These are phyloP conservation scores for Delia radicum DNA, from an alignment of 1,140 invertebrate genomes.

Conservation along the genomic window DNA sequence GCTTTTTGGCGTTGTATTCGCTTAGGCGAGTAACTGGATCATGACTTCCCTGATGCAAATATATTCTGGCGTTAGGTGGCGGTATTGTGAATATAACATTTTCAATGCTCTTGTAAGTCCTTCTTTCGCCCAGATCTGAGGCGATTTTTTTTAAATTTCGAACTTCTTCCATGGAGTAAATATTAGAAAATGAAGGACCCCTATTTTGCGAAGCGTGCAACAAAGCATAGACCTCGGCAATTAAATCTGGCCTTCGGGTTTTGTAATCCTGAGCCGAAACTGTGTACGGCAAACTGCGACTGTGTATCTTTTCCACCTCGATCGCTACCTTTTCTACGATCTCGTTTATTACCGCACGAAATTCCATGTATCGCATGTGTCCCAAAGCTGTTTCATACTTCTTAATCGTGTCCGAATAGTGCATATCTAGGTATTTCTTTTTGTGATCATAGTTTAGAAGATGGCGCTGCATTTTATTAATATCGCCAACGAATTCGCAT, in stretches of 20 bases:
- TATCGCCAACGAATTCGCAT: constrained; percentile 20
- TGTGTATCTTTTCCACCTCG: constrained; percentile 28
- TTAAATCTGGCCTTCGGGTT: background rate
- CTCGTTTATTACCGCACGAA: constrained; percentile 1
- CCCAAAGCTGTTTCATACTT: constrained; percentile 18
- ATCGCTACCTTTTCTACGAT: constrained; percentile 13
- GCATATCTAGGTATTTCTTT: constrained; percentile 25
- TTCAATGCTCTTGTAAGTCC: background rate
- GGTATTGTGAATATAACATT: background rate
- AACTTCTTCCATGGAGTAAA: constrained; percentile 11
- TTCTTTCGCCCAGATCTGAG: background rate
- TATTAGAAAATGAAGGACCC: constrained; percentile 28
- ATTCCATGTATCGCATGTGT: constrained; percentile 11
- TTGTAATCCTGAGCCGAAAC: background rate
- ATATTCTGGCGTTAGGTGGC: background rate
- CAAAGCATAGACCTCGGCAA: constrained; percentile 25
- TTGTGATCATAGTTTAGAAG: constrained; percentile 24
- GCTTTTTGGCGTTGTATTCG: background rate
- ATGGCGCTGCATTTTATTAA: constrained; percentile 25
- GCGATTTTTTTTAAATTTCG: background rate
- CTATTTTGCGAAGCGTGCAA: constrained; percentile 25
- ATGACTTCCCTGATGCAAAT: constrained; percentile 4
- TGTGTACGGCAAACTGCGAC: constrained; percentile 25
- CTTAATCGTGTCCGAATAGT: constrained; percentile 22
- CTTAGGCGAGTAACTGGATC: background rate